A percentile compares a stretch with the other conserved stretches of the same genome.
Conservation (phyloP, 1,140 invertebrate species). For the Macrobrachium rosenbergii region DNA sequence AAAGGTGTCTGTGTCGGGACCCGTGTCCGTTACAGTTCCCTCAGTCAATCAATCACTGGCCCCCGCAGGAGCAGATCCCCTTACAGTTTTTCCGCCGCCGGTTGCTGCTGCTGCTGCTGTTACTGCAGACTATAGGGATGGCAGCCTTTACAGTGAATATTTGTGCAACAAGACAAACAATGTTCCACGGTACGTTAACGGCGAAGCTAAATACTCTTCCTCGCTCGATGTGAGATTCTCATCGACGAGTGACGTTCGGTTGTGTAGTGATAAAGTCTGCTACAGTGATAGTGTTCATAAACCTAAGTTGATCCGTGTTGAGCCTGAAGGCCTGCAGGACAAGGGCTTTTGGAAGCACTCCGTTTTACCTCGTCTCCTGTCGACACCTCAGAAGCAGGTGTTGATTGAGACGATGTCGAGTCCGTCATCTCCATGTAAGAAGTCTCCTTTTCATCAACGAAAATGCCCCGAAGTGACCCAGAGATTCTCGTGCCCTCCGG, state of each 20-base stretch:
- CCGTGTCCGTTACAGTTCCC: constrained; percentile 49
- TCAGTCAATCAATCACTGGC: constrained; percentile 13
- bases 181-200: constrained; percentile 60
- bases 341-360: neutral
- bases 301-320: constrained; percentile 41
- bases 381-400: constrained; percentile 35
- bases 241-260: constrained; percentile 38
- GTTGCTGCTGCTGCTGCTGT: too few species aligned
- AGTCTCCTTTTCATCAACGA: constrained; percentile 17
- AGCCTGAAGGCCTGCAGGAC: constrained; percentile 27
- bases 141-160: too few species aligned
- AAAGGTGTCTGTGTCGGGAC: constrained; percentile 45
- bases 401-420: constrained; percentile 28
- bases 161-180: constrained; percentile 20
- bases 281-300: constrained; percentile 42
- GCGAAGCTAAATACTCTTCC: constrained; percentile 61
- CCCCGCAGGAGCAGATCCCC: neutral
- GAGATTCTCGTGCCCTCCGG: constrained; percentile 38
- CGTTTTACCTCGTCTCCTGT: constrained; percentile 25
- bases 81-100: neutral
- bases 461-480: constrained; percentile 18
- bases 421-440: constrained; percentile 35
- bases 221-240: constrained; percentile 46
- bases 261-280: constrained; percentile 34
- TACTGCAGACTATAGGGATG: too few species aligned